Percentiles rank a stretch among this genome's conserved stretches.
Evolutionary conservation across 2,797 vertebrate species (phyloP).

Genomic region (Tapera naevia): DNA sequence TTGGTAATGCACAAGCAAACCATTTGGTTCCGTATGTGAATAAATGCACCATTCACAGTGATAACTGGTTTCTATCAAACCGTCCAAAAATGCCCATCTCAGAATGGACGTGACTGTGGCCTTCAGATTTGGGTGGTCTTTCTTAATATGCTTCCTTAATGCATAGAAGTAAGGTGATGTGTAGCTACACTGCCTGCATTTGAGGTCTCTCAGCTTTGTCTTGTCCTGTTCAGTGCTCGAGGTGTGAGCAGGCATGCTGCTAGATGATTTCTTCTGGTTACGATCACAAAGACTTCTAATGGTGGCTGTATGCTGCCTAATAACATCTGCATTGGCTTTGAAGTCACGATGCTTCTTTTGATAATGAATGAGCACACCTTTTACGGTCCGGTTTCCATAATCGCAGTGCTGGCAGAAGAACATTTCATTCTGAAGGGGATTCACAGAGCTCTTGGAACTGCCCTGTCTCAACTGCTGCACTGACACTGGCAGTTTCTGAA

Average conservation of each 20-base stretch:
- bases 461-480: slow-evolving; percentile 87
- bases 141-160: slow-evolving; percentile 96
- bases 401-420: slow-evolving; percentile 99
- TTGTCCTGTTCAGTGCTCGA: slow-evolving; percentile 81
- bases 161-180: slow-evolving; percentile 96
- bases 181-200: slow-evolving; percentile 93
- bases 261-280: slow-evolving; percentile 86
- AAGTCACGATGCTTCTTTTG: slow-evolving; percentile 98
- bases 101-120: slow-evolving; percentile 95
- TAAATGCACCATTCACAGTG: slow-evolving; percentile 99
- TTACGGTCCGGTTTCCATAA: slow-evolving; percentile 96
- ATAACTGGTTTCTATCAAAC: slow-evolving; percentile 95
- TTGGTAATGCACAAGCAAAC: slow-evolving; percentile 97
- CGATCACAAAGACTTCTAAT: slow-evolving; percentile 94
- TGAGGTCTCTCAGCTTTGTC: slow-evolving; percentile 88
- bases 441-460: slow-evolving; percentile 77
- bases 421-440: slow-evolving; percentile 89
- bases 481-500: slow-evolving; percentile 82
- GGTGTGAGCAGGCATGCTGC: slow-evolving; percentile 72
- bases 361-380: slow-evolving; percentile 98
- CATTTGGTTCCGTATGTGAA: slow-evolving; percentile 91
- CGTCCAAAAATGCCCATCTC: slow-evolving; percentile 97
- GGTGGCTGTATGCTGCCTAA: slow-evolving; percentile 94
- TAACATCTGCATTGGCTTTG: slow-evolving; percentile 95
- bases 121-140: slow-evolving; percentile 94